Conservation (phyloP, 2,113 vertebrate genomes). For the Tyto alba region DNA sequence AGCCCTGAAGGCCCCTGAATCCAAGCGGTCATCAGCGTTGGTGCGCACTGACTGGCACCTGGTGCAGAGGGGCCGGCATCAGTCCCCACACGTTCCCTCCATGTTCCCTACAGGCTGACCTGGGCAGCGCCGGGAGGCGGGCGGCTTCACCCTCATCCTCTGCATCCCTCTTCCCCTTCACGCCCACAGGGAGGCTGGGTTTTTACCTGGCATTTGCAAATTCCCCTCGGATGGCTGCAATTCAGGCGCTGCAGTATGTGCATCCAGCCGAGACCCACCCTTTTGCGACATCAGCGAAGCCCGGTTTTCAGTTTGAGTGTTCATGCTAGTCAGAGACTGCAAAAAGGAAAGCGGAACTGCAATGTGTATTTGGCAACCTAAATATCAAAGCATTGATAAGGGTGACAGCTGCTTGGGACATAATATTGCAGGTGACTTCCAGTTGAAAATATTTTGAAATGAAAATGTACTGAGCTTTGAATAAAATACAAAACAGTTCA, state of each 20-base stretch:
- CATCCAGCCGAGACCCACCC: background rate
- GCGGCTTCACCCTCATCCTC: background rate
- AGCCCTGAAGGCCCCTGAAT: background rate
- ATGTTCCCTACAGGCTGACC: background rate
- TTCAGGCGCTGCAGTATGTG: background rate
- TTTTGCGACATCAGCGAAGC: background rate
- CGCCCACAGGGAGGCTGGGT: background rate
- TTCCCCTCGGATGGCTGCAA: background rate
- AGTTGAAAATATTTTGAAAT: background rate
- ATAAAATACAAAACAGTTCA: background rate
- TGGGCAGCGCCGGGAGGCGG: background rate
- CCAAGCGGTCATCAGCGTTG: background rate
- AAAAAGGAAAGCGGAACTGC: conserved; percentile 1
- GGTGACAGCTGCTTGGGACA: background rate
- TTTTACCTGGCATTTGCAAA: background rate
- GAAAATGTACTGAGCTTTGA: background rate
- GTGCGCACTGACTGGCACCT: rapidly evolving
- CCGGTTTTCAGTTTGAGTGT: background rate
- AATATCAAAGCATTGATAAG: background rate
- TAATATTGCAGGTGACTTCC: background rate
- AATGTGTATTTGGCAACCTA: background rate
- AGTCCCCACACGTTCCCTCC: too few relatives aligned
- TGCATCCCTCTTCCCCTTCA: background rate
- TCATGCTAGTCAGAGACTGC: background rate
- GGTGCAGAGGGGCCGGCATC: too few relatives aligned